Evolutionary conservation across 64 coral and sea anemone genomes (phyloP).

Genomic region (Orbicella faveolata): DNA sequence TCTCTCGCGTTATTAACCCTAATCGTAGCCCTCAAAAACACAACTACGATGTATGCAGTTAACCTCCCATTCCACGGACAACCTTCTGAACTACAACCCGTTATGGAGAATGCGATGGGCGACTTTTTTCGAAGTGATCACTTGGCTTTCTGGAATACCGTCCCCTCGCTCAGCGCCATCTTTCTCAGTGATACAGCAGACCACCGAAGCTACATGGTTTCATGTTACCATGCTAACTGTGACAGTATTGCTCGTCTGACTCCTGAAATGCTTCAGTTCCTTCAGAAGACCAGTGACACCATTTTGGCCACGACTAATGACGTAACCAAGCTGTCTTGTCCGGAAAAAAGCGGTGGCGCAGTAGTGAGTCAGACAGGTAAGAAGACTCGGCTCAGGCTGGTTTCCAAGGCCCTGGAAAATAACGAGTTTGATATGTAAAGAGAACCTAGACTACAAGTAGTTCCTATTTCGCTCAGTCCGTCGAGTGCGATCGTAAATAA

Average conservation of each 20-base stretch:
- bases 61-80: conserved; percentile 50
- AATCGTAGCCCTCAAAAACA: conserved; percentile 12
- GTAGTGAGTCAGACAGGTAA: background rate
- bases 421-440: no score
- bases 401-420: no score
- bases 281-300: conserved; percentile 65
- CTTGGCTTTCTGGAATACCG: conserved; percentile 17
- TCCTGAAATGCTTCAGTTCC: conserved; percentile 51
- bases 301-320: conserved; percentile 52
- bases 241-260: conserved; percentile 55
- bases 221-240: conserved; percentile 53
- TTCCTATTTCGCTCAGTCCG: no score
- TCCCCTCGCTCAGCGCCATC: conserved; percentile 18
- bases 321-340: conserved; percentile 24
- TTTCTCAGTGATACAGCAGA: conserved; percentile 61
- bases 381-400: background rate
- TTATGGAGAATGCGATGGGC: rapidly evolving
- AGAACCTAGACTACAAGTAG: no score
- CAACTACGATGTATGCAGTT: conserved; percentile 13
- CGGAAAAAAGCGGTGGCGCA: background rate
- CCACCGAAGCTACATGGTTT: conserved; percentile 37
- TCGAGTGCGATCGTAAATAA: no score
- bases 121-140: conserved; percentile 73
- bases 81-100: background rate
- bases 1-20: background rate